Percentiles rank a stretch among this genome's conserved stretches.
Evolutionary conservation across 2,113 vertebrate species (phyloP).

Genomic region (Peromyscus californicus): DNA sequence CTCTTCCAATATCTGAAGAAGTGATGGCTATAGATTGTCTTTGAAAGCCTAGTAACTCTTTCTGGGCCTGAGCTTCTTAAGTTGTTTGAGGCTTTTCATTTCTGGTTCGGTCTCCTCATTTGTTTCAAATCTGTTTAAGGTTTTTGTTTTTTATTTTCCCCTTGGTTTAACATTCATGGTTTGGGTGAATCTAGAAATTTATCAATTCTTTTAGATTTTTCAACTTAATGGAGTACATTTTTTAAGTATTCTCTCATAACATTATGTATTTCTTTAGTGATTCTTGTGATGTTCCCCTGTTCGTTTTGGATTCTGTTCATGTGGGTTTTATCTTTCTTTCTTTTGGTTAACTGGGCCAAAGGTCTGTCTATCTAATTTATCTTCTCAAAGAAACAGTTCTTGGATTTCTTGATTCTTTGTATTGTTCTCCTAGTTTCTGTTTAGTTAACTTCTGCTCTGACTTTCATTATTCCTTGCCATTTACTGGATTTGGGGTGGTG

Average conservation of each 20-base stretch:
- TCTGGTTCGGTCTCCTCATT: background rate
- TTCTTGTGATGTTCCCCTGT: background rate
- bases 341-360: background rate
- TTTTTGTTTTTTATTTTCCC: too few relatives aligned
- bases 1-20: background rate
- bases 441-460: background rate
- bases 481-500: background rate
- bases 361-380: background rate
- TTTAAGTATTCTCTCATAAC: background rate
- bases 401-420: background rate
- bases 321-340: background rate
- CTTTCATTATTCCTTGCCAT: background rate
- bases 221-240: background rate
- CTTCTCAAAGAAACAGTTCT: background rate
- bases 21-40: background rate
- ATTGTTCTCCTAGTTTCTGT: background rate
- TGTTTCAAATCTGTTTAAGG: background rate
- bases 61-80: background rate
- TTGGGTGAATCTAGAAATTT: background rate
- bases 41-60: background rate
- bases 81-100: background rate
- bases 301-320: background rate
- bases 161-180: background rate
- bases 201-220: background rate
- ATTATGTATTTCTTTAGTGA: background rate